Base-by-base conservation (phyloP, 2,797 vertebrate species). In the Pangasius krempfi region DNA sequence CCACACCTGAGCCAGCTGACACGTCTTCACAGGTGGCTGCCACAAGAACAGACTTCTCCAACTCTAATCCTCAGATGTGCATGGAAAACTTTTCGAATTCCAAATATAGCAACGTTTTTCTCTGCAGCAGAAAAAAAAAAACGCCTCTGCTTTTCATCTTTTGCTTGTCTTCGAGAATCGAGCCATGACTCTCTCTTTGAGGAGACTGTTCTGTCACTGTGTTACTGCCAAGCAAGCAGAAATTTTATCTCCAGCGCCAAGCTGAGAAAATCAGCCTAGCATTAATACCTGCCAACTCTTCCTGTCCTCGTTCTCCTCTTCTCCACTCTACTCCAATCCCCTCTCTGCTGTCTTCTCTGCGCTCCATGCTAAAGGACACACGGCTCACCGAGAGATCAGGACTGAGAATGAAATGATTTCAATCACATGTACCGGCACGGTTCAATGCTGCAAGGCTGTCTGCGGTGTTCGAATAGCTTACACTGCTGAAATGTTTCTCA, bases 201-300 rank as follows among this genome's bases (percentile, higher is more conserved):
- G 62, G 47, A 84, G 64, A 85, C 54, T 47, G 76, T 85, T 80
- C 82, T 81, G 89, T 80, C 44, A 83, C 75, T 85, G 40, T 56
- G 52, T 72, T 85, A 85, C 89, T 87, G 89, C 89, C 54, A 85
- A 84, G 82, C 89, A 87, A 85, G 86, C 89, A 87, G 89, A 89
- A 89, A 87, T 64, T 87, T 85, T 78, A 87, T 87, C 89, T 87
- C 64, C 82, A 87, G 75, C 20, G 78, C 73, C 22, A 37, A 72
- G 86, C 80, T 14, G 79, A 89, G 85, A 84, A 89, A 89, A 89
- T 87, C 86, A 89, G 89, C 81, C 86, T 85, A 79, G 81, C 62
- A 84, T 84, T 89, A 85, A 72, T 85, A 85, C 82, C 64, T 81
- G 73, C 54, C 82, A 62, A 89, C 64, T 64, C 62, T 52, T 56